A percentile compares a stretch with the other conserved stretches of the same genome.
phyloP scores from a whole-genome alignment of 1,140 invertebrate genomes.

The Marisa cornuarietis region DNA sequence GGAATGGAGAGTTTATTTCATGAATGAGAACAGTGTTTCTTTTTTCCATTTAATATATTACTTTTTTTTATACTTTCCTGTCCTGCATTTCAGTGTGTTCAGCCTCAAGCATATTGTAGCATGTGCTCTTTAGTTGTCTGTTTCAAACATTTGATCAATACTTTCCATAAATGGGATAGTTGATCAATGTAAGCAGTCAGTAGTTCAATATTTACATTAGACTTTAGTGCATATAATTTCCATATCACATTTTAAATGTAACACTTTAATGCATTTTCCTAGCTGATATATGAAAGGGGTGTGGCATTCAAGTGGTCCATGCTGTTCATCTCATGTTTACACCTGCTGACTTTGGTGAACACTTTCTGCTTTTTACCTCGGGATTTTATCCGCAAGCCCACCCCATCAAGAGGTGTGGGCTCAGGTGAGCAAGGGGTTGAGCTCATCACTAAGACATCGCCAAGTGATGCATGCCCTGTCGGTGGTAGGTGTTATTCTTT shows the following conservation, averaged over 20 bases:
- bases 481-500: too few relatives aligned
- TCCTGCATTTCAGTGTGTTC: too few relatives aligned
- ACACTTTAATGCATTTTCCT: conserved; percentile 15
- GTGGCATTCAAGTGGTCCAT: conserved; percentile 36
- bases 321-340: conserved; percentile 32
- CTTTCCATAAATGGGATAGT: too few relatives aligned
- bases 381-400: conserved; percentile 37
- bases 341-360: conserved; percentile 43
- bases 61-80: too few relatives aligned
- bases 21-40: too few relatives aligned
- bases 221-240: too few relatives aligned
- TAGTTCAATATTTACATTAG: too few relatives aligned
- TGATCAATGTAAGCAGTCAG: too few relatives aligned
- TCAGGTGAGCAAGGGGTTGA: conserved; percentile 20
- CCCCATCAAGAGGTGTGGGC: not conserved
- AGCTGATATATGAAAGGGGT: conserved; percentile 44
- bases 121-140: not conserved
- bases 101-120: too few relatives aligned
- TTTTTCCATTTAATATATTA: too few relatives aligned
- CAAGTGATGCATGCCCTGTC: not conserved
- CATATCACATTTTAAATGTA: not conserved
- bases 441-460: conserved; percentile 17
- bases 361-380: conserved; percentile 49
- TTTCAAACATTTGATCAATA: not conserved
- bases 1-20: too few relatives aligned